Evolutionary conservation across 2,797 vertebrate genomes (phyloP).

Genomic region (Apogon hyalosoma): DNA sequence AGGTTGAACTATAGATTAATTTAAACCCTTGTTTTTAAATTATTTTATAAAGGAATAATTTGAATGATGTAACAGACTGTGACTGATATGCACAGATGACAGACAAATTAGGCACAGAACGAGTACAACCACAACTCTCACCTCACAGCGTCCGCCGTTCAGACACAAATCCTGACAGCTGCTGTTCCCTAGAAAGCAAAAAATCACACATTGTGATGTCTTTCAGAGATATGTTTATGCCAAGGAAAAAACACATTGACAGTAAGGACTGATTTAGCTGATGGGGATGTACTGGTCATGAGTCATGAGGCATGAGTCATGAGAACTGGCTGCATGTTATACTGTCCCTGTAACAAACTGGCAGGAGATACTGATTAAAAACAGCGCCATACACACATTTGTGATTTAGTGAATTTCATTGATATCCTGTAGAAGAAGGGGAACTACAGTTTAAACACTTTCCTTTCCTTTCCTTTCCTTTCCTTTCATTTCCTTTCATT

Average conservation of each 20-base stretch:
- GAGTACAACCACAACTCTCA: constrained; percentile 40
- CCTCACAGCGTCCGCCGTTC: constrained; percentile 84
- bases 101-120: constrained; percentile 8
- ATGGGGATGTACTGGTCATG: too few species aligned
- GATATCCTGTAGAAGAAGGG: constrained; percentile 4
- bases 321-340: too few species aligned
- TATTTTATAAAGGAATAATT: not conserved
- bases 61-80: not conserved
- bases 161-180: constrained; percentile 84
- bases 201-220: constrained; percentile 23
- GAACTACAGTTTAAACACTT: constrained; percentile 43
- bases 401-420: constrained; percentile 4
- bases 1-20: not conserved
- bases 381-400: not conserved
- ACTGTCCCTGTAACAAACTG: too few species aligned
- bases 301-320: too few species aligned
- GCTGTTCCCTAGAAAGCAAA: constrained; percentile 80
- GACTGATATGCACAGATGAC: constrained; percentile 3
- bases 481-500: too few species aligned
- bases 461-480: constrained; percentile 11
- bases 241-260: constrained; percentile 2
- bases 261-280: too few species aligned
- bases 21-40: not conserved
- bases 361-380: not conserved
- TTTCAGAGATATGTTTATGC: constrained; percentile 13